Base-by-base conservation (phyloP, 92 coral and sea anemone species). In the Desmophyllum pertusum region DNA sequence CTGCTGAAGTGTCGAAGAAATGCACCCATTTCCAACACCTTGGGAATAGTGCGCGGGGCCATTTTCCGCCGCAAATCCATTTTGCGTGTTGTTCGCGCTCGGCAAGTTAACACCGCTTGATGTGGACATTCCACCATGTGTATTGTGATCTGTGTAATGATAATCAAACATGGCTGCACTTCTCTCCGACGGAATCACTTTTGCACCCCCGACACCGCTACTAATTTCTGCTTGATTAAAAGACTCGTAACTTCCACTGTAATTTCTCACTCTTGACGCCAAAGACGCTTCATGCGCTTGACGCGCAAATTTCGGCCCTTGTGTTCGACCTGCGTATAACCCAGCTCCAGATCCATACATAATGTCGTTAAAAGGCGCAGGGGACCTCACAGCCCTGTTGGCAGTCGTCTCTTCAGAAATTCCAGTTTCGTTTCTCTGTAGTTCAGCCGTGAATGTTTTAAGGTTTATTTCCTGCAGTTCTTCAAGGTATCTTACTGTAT, bases 121-220 rank as follows among this genome's bases (percentile, higher is more conserved):
- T 67, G 95, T 23, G 23, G 95, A 86, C 81, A 89, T 91, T 88
- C 94, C 97, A 84, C 72, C 86, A 67, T 83, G 93, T 48, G 84
- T 66, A 78, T 84, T 89, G 81, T 89, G 91, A 31, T 86, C 83
- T 25, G 88, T 79, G 86, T 86, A 94, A 38, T 84, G 84, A 86
- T 89, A 93, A 62, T 90, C 77, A 73, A 89, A 92, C 88, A 89
- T 81, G 33, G 81, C 73, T 66, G 66, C 75, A 77, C 77, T 86
- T 70, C 86, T 82, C 57, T 59, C 70, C 46, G 78, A 11, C 55
- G 86, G 29, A 71, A 72, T 72, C 86, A 82, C 18, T 19, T 62
- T 40, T 45, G 42, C 71, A 27, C 48, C 39, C 14, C 41, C 61
- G 52, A 43, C 36, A 29, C 77, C 51, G 66, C 67, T 13, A 29